A percentile compares a stretch with the other conserved stretches of the same genome.
These are phyloP conservation scores for Dinocampus coccinellae DNA, from an alignment of 2,888 invertebrate species.

Conservation along the genomic window DNA sequence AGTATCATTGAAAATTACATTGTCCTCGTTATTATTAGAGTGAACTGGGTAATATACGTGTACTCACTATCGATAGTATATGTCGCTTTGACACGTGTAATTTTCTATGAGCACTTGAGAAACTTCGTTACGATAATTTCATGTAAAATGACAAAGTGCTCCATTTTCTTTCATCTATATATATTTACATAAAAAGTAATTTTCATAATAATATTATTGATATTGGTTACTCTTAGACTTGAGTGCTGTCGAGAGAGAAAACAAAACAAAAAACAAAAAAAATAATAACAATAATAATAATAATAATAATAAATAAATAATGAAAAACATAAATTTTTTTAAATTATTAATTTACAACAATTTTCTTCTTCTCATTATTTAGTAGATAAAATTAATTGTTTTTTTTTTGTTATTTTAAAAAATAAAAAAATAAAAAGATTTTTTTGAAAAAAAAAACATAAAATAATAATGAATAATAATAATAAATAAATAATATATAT, in stretches of 20 bases:
- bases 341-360: too few species aligned
- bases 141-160: not conserved
- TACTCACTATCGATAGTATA: not conserved
- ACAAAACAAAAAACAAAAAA: not conserved
- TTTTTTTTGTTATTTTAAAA: too few species aligned
- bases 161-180: not conserved
- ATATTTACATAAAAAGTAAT: not conserved
- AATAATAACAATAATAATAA: not conserved
- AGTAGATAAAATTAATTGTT: too few species aligned
- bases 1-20: constrained; percentile 3
- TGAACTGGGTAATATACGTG: not conserved
- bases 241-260: not conserved
- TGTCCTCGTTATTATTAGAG: not conserved
- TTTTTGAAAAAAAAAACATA: too few species aligned
- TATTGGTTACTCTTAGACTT: not conserved
- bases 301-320: not conserved
- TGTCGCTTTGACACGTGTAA: not conserved
- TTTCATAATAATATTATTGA: not conserved
- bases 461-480: too few species aligned
- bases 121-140: constrained; percentile 7
- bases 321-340: too few species aligned
- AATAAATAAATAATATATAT: too few species aligned
- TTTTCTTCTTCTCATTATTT: too few species aligned
- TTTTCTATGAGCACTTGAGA: not conserved
- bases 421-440: too few species aligned